Conservation (phyloP, 2,113 vertebrate species). For the Menura novaehollandiae region DNA sequence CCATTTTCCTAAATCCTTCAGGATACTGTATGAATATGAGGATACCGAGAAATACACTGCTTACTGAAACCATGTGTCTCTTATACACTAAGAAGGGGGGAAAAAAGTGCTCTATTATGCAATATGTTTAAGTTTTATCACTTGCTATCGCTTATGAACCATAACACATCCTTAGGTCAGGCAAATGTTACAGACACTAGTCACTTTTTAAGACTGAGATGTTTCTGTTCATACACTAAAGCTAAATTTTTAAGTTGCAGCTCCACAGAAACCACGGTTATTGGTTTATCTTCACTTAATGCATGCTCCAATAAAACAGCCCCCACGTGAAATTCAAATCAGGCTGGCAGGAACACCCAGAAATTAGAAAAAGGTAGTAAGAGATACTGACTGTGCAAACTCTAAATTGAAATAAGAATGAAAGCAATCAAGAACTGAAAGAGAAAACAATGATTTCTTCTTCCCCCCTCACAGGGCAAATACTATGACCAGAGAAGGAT, state of each 20-base stretch:
- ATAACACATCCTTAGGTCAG: not conserved
- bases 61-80: not conserved
- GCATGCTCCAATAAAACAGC: not conserved
- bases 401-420: not conserved
- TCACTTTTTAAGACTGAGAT: not conserved
- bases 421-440: not conserved
- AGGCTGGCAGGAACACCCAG: not conserved
- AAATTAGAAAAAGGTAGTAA: not conserved
- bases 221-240: not conserved
- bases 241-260: not conserved
- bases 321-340: not conserved
- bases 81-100: not conserved
- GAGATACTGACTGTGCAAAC: not conserved
- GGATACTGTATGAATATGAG: not conserved
- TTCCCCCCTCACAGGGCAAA: rapidly evolving
- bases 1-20: not conserved
- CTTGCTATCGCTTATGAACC: not conserved
- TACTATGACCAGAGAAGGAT: not conserved
- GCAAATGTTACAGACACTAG: not conserved
- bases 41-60: not conserved
- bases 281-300: not conserved
- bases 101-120: not conserved
- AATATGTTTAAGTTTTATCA: not conserved
- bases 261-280: not conserved
- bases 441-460: not conserved